phyloP scores from a whole-genome alignment of 2,888 invertebrate species.

The Gymnocheta viridis region DNA sequence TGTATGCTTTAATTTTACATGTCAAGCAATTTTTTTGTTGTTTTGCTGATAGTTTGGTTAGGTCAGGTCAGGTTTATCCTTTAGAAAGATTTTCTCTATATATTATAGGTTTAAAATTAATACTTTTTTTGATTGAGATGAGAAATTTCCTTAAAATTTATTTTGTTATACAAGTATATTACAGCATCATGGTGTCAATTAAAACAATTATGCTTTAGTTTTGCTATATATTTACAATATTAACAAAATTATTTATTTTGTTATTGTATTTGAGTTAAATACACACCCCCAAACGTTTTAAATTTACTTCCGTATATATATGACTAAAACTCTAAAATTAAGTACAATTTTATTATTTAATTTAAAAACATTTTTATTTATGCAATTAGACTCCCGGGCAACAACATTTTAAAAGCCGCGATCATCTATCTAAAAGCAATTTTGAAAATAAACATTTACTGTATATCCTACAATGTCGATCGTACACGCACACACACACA shows the following conservation, averaged over 20 bases:
- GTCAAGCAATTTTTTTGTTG: constrained; percentile 7
- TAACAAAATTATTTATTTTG: constrained; percentile 7
- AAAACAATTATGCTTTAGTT: background rate
- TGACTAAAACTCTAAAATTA: constrained; percentile 43
- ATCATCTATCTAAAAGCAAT: constrained; percentile 13
- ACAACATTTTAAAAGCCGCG: constrained; percentile 52
- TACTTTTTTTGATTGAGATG: constrained; percentile 50
- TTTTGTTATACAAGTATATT: constrained; percentile 17
- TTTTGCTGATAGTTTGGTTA: constrained; percentile 1
- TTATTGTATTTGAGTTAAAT: background rate
- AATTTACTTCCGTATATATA: constrained; percentile 10
- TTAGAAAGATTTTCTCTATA: constrained; percentile 17
- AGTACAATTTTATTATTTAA: constrained; percentile 4
- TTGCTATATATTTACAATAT: constrained; percentile 28
- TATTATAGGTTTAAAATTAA: constrained; percentile 51
- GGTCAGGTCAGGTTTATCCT: constrained; percentile 42
- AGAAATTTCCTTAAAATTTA: constrained; percentile 15
- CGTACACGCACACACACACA: background rate
- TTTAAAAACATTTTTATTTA: constrained; percentile 23
- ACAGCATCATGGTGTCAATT: constrained; percentile 15
- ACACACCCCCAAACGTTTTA: background rate
- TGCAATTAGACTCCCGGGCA: constrained; percentile 62
- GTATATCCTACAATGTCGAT: background rate
- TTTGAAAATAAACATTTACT: constrained; percentile 29
- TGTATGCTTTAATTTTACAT: background rate